Evolutionary conservation across 2,888 invertebrate species (phyloP), one percentile per base, ranked within the genome.

Genomic region (Myopa testacea): DNA sequence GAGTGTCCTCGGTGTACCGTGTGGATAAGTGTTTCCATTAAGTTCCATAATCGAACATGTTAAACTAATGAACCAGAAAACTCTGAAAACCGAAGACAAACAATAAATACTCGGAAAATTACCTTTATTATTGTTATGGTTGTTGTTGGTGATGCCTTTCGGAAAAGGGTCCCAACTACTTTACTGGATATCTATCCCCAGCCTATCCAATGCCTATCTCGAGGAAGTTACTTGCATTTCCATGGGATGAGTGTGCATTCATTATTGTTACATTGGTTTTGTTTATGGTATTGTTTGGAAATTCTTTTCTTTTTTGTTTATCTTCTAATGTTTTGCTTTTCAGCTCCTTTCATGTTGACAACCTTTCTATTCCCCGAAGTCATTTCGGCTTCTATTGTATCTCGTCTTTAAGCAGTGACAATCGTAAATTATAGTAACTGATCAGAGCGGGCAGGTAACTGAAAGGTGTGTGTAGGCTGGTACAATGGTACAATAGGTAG

Each of bases 11-110:
- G 45, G 3, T 10, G 45, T 45, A 6, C 45, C 7, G 45, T 45
- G 3, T 45, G 45, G 45, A 45, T 6, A 45, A 8, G 45, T 45
- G 6, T 45, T 45, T 45, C 45, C 10, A 45, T 8, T 45, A 6
- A 45, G 45, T 45, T 45, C 7, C 4, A 45, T 55, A 14, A 55
- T 55, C 16, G 10, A 55, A n/a, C 14, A 55, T 55, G 5, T 55
- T 52, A 58, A 69, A 40, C 69, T 75, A 75, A 75, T 68, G 55
- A 75, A 60, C 60, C 34, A 40, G 68, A 68, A 75, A 68, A 68
- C 67, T 40, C 55, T 12, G n/a, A n/a, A 14, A 5, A 55, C 16
- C 16, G 55, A 4, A 10, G 55, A 12, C 16, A 55, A n/a, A n/a
- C 55, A 55, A 4, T n/a, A 14, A 55, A 55, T 55, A 55, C n/a